phyloP scores from a whole-genome alignment of 2,888 invertebrate species.

The Iphiclides podalirius region DNA sequence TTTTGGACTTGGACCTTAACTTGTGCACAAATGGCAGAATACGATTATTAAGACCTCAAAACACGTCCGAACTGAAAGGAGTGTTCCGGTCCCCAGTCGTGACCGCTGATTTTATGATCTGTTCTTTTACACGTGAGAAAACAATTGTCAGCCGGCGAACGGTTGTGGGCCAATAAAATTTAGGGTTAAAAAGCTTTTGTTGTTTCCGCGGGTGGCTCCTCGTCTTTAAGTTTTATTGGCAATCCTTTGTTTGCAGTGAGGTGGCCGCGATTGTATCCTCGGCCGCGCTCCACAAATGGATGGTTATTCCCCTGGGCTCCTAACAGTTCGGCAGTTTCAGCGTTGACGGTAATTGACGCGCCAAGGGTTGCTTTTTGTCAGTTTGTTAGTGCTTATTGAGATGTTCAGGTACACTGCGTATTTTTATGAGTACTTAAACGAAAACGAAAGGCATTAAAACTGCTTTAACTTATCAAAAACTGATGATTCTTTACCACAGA shows the following conservation, averaged over 20 bases:
- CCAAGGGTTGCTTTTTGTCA: slow-evolving; percentile 12
- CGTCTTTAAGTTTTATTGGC: slow-evolving; percentile 49
- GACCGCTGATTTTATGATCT: slow-evolving; percentile 49
- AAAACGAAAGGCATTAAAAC: background rate
- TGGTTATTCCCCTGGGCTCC: slow-evolving; percentile 13
- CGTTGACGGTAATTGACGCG: slow-evolving; percentile 20
- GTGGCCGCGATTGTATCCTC: slow-evolving; percentile 29
- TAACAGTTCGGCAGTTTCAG: slow-evolving; percentile 3
- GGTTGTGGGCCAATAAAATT: slow-evolving; percentile 42
- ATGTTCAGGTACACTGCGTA: slow-evolving; percentile 1
- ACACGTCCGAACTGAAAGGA: too few relatives aligned
- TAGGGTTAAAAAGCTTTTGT: slow-evolving; percentile 32
- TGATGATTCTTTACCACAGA: too few relatives aligned
- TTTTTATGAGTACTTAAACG: too few relatives aligned
- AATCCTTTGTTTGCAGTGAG: slow-evolving; percentile 42
- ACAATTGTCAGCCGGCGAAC: slow-evolving; percentile 64
- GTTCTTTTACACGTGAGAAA: slow-evolving; percentile 61
- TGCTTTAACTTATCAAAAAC: background rate
- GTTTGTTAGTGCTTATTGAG: slow-evolving; percentile 4
- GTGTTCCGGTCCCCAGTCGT: slow-evolving; percentile 42
- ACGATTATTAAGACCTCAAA: too few relatives aligned
- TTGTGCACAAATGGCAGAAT: too few relatives aligned
- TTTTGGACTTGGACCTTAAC: too few relatives aligned
- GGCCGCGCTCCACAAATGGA: too few relatives aligned
- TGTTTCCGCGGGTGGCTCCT: slow-evolving; percentile 40